Conservation (phyloP, 2,888 invertebrate species). For the Aporophyla lueneburgensis region DNA sequence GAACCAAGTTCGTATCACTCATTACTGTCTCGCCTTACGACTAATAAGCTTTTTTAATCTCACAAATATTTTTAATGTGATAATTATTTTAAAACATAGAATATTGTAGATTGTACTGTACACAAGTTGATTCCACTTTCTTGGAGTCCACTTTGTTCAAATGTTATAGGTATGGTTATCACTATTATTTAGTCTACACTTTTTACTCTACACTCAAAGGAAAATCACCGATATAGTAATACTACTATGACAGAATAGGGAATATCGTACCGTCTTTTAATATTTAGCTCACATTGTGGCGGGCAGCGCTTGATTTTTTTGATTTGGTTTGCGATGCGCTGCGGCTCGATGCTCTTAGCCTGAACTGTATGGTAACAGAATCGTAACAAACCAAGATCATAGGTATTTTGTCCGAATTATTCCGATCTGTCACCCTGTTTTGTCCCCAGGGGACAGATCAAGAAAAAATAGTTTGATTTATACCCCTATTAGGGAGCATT, state of each 20-base stretch:
- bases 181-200: background rate
- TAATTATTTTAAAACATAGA: background rate
- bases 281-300: constrained; percentile 33
- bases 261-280: constrained; percentile 31
- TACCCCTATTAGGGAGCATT: too few relatives aligned
- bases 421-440: too few relatives aligned
- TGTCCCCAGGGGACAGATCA: too few relatives aligned
- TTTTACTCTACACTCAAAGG: background rate
- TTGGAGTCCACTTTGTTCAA: background rate
- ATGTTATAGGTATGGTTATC: background rate
- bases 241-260: background rate
- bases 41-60: background rate
- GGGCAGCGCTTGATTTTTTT: constrained; percentile 15
- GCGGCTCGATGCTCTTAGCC: constrained; percentile 14
- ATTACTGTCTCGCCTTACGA: background rate
- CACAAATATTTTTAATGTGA: too few relatives aligned
- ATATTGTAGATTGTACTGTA: background rate
- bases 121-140: background rate
- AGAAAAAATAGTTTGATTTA: too few relatives aligned
- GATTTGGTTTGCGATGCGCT: constrained; percentile 14
- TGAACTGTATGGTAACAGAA: constrained; percentile 36
- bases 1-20: background rate
- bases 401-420: background rate
- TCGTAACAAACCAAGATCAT: constrained; percentile 1
- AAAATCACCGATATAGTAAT: background rate